phyloP scores from a whole-genome alignment of 2,797 vertebrate genomes.

The Pipistrellus pipistrellus region DNA sequence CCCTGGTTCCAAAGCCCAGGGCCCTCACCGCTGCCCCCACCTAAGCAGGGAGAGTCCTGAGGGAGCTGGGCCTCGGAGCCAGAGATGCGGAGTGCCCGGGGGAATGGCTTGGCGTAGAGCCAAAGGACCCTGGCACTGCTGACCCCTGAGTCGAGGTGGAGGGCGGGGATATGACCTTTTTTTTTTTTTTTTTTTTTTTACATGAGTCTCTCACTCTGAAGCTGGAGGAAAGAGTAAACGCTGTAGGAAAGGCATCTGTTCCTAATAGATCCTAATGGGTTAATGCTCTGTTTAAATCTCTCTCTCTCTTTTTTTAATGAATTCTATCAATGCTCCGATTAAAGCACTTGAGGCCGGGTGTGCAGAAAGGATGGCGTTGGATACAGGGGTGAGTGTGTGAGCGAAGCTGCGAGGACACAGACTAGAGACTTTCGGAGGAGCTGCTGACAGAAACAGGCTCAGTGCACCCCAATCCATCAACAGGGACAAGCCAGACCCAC shows the following conservation, averaged over 20 bases:
- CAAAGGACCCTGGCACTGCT: background rate
- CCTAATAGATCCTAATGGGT: background rate
- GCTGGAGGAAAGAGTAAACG: background rate
- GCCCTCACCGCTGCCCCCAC: background rate
- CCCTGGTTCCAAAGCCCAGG: slow-evolving; percentile 45
- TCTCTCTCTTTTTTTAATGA: background rate
- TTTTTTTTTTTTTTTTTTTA: background rate
- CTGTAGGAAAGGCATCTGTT: fast-evolving
- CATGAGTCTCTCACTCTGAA: background rate
- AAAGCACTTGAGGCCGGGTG: slow-evolving; percentile 66
- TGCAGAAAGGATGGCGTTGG: background rate
- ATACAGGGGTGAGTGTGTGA: background rate
- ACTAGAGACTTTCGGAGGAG: background rate
- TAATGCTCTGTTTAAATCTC: background rate
- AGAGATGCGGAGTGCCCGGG: background rate
- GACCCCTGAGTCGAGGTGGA: background rate
- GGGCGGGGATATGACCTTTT: fast-evolving
- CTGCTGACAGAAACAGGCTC: background rate
- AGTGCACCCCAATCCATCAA: background rate
- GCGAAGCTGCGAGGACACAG: background rate
- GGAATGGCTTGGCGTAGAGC: background rate
- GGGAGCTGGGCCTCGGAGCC: background rate
- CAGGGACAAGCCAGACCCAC: background rate
- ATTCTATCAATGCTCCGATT: slow-evolving; percentile 32
- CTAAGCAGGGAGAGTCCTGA: background rate